These are phyloP conservation scores for Atherix ibis DNA, from an alignment of 2,888 invertebrate species.

Conservation along the genomic window DNA sequence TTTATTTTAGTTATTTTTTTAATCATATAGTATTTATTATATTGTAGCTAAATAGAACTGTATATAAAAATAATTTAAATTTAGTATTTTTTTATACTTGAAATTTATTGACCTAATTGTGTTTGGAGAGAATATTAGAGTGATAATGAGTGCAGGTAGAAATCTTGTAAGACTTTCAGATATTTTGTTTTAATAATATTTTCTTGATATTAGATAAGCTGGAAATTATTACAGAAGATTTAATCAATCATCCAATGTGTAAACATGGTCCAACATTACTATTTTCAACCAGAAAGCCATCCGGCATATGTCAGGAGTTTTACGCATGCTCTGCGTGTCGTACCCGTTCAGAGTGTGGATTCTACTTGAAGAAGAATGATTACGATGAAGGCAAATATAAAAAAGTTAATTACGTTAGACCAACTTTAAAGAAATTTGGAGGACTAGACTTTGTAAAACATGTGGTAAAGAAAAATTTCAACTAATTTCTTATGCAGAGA, in stretches of 20 bases:
- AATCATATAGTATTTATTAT: no score
- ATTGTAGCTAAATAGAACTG: no score
- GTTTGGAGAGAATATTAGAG: no score
- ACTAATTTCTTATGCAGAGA: no score
- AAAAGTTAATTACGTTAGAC: slow-evolving; percentile 33
- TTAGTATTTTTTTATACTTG: no score
- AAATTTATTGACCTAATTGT: no score
- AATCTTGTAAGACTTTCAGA: no score
- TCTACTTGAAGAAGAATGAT: slow-evolving; percentile 37
- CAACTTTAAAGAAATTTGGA: not conserved
- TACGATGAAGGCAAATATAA: slow-evolving; percentile 27
- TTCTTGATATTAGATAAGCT: no score
- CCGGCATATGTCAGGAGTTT: not conserved
- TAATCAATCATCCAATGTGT: slow-evolving; percentile 50
- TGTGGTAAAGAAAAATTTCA: not conserved
- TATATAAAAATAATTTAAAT: no score
- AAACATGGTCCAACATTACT: slow-evolving; percentile 62
- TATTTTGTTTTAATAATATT: no score
- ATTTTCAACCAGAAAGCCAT: slow-evolving; percentile 36
- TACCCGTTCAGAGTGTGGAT: slow-evolving; percentile 58
- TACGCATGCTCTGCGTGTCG: slow-evolving; percentile 76
- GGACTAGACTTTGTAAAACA: not conserved
- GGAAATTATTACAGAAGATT: slow-evolving; percentile 39
- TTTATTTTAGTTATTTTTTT: no score
- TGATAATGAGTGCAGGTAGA: no score